Conservation (phyloP, 2,888 invertebrate genomes). For the Mesochorus sp. region DNA sequence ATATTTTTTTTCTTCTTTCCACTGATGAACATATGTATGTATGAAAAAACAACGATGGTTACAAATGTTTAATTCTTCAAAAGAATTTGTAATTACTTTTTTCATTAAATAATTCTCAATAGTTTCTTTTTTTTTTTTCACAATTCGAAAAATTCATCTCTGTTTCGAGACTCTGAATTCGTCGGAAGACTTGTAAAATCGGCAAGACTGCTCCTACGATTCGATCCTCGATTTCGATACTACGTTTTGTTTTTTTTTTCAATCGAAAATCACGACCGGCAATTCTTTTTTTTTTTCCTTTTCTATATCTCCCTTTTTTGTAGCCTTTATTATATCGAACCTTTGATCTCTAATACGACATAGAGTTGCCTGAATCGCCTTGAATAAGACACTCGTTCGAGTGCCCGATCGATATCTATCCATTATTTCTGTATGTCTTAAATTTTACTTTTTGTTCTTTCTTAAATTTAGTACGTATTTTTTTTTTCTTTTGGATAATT, state of each 20-base stretch:
- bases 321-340: too few species aligned
- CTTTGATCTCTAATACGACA: slow-evolving; percentile 47
- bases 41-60: too few species aligned
- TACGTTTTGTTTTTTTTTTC: background rate
- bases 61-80: too few species aligned
- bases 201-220: slow-evolving; percentile 28
- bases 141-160: background rate
- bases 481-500: slow-evolving; percentile 3
- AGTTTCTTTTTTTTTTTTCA: background rate
- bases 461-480: background rate
- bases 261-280: too few species aligned
- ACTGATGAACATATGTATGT: too few species aligned
- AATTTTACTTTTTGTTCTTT: slow-evolving; percentile 17
- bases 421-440: slow-evolving; percentile 39
- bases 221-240: slow-evolving; percentile 13
- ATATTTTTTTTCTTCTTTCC: too few species aligned
- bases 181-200: slow-evolving; percentile 55
- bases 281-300: too few species aligned
- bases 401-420: slow-evolving; percentile 51
- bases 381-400: slow-evolving; percentile 64
- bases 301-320: too few species aligned
- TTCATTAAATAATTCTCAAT: background rate
- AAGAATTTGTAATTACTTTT: background rate
- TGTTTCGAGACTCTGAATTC: slow-evolving; percentile 11
- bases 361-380: slow-evolving; percentile 70